A percentile compares a stretch with the other conserved stretches of the same genome.
Evolutionary conservation across 2,113 vertebrate genomes (phyloP).

Genomic region (Nansenia antarctica): DNA sequence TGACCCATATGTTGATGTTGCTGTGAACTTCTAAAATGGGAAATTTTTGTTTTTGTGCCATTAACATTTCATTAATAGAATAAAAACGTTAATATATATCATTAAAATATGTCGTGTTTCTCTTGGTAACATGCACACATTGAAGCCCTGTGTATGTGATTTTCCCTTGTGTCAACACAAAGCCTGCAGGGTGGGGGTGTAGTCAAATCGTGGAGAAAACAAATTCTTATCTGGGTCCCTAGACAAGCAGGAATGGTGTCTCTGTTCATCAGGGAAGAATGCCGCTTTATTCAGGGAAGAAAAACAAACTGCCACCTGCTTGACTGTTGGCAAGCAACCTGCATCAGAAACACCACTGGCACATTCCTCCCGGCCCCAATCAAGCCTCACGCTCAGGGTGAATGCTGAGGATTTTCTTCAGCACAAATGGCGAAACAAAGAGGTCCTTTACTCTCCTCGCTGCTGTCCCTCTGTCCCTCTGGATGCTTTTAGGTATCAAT

Average conservation of each 20-base stretch:
- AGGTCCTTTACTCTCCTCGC: neutral
- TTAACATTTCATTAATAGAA: conserved; percentile 78
- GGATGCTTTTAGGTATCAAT: no score
- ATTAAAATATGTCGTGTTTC: no score
- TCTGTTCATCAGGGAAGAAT: conserved; percentile 26
- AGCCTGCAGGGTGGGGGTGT: neutral
- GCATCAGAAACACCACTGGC: conserved; percentile 2
- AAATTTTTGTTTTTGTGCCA: conserved; percentile 71
- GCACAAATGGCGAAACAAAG: conserved; percentile 16
- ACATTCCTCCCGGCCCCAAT: neutral
- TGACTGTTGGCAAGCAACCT: conserved; percentile 32
- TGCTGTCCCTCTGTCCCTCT: neutral
- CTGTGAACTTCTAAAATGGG: conserved; percentile 76
- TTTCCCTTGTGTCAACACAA: no score
- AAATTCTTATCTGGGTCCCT: conserved; percentile 31
- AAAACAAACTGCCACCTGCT: conserved; percentile 35
- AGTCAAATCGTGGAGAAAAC: conserved; percentile 17
- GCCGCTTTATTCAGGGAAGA: conserved; percentile 20
- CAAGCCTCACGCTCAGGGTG: neutral
- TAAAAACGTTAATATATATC: conserved; percentile 80
- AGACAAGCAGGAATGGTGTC: conserved; percentile 35
- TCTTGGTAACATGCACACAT: neutral
- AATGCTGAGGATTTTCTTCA: conserved; percentile 13
- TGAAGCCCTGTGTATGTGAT: conserved; percentile 1
- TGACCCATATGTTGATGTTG: conserved; percentile 68